A percentile compares a stretch with the other conserved stretches of the same genome.
Evolutionary conservation across 23 tunicate species (phyloP).

Genomic region (Halocynthia aurantium): DNA sequence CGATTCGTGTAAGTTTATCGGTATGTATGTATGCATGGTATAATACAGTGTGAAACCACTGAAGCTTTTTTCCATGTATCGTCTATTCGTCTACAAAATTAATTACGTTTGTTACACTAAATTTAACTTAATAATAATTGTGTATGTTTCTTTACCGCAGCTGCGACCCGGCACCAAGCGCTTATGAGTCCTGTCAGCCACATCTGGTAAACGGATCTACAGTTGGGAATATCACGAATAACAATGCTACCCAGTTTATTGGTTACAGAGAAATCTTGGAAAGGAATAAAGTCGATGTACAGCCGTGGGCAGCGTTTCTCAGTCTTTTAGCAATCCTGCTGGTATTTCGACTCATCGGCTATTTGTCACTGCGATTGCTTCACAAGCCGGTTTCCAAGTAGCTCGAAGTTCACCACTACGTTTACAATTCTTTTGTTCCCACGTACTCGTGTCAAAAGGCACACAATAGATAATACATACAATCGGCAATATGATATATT

Average conservation of each 20-base stretch:
- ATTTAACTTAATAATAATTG: not conserved
- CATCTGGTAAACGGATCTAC: not conserved
- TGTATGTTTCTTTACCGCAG: constrained; percentile 32
- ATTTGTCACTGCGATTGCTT: constrained; percentile 45
- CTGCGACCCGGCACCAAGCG: constrained; percentile 53
- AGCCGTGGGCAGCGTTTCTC: constrained; percentile 41
- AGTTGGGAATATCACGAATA: not conserved
- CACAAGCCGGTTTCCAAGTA: constrained; percentile 81
- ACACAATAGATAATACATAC: too few relatives aligned
- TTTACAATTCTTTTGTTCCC: too few relatives aligned
- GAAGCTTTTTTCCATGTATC: too few relatives aligned
- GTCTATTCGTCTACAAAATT: too few relatives aligned
- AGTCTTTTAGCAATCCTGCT: constrained; percentile 32
- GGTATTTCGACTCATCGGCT: constrained; percentile 57
- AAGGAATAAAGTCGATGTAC: constrained; percentile 29
- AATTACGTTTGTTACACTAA: too few relatives aligned
- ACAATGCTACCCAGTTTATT: constrained; percentile 32
- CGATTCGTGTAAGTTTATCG: constrained; percentile 59
- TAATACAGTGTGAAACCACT: too few relatives aligned
- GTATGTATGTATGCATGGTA: not conserved
- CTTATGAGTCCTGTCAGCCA: constrained; percentile 45
- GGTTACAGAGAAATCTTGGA: constrained; percentile 44
- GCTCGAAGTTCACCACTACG: not conserved
- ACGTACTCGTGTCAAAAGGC: too few relatives aligned
- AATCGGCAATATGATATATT: too few relatives aligned